Evolutionary conservation across 2,888 invertebrate genomes (phyloP), one percentile per base, ranked within the genome.

Genomic region (Clivina fossor): DNA sequence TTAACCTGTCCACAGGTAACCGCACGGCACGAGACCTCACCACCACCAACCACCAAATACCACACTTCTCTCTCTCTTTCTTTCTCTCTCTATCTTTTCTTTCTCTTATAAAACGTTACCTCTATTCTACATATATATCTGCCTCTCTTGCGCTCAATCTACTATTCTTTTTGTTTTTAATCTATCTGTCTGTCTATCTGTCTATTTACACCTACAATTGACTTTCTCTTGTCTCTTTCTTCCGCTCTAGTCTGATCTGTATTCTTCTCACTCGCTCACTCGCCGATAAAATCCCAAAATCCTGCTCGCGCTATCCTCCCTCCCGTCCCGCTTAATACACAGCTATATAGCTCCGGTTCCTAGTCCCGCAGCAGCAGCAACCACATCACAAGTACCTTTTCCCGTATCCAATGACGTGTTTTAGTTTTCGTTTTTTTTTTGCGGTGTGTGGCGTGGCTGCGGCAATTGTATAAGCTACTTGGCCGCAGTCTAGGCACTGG

Each of bases 1-100:
- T 93, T 80, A 88, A 90, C 78, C 87, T 94, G 76, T 89, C 92
- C 79, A 93, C 94, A 91, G 93, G 94, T 94, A 91, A 85, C 76
- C 71, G 73, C 69, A 49, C 49, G 49, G 74, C 69, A 56, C 54
- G 40, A 43, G 32, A 37, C 37, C 72, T 75, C 71, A 74, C 75
- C 74, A 74, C 67, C 69, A 69, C 74, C 73, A 75, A 70, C 69
- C 77, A 75, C 72, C 69, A 73, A 74, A 75, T 71, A 71, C 71
- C 70, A 68, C 66, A 64, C 67, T 72, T 67, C 68, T 73, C 74
- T 76, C 69, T 73, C 71, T 28, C 68, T 72, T 69, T 30, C 32
- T 58, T 26, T 53, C 50, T 37, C 24, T 56, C 18, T 38, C 37
- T 35, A 15, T 13, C 15, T 35, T 18, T 35, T 41, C 22, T 41